These are phyloP conservation scores for Flexamia atlantica DNA, from an alignment of 2,888 invertebrate genomes.

Conservation along the genomic window DNA sequence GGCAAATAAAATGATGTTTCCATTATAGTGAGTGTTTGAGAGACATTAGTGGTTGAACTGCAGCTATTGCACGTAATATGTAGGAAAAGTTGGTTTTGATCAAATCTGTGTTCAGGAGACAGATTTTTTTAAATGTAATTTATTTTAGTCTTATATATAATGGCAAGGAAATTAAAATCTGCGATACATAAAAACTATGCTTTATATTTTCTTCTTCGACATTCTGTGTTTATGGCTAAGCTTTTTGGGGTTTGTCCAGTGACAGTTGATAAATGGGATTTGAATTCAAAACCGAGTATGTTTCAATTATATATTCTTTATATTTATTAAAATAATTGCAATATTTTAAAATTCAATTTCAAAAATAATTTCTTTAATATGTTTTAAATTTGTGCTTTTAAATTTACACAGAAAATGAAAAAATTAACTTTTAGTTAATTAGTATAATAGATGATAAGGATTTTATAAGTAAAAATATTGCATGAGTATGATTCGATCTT, in stretches of 20 bases:
- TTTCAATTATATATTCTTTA: too few species aligned
- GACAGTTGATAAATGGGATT: background rate
- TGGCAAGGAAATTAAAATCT: constrained; percentile 37
- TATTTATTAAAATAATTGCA: too few species aligned
- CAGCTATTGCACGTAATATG: background rate
- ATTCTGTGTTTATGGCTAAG: constrained; percentile 17
- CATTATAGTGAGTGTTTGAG: background rate
- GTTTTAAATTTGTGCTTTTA: too few species aligned
- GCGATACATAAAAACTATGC: background rate
- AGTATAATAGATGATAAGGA: too few species aligned
- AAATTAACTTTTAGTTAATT: too few species aligned
- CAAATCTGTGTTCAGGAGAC: background rate
- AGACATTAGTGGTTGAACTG: background rate
- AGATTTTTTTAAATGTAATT: background rate
- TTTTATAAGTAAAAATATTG: too few species aligned
- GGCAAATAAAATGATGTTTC: background rate
- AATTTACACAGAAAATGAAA: too few species aligned
- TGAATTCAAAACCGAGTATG: constrained; percentile 29
- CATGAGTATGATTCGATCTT: too few species aligned
- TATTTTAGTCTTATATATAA: too few species aligned
- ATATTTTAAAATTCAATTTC: too few species aligned
- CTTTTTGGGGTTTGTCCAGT: constrained; percentile 17
- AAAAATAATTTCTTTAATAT: too few species aligned
- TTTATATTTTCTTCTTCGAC: constrained; percentile 14
- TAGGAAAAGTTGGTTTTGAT: too few species aligned